These are phyloP conservation scores for Pardalotus punctatus DNA, from an alignment of 2,113 vertebrate species.

Conservation along the genomic window DNA sequence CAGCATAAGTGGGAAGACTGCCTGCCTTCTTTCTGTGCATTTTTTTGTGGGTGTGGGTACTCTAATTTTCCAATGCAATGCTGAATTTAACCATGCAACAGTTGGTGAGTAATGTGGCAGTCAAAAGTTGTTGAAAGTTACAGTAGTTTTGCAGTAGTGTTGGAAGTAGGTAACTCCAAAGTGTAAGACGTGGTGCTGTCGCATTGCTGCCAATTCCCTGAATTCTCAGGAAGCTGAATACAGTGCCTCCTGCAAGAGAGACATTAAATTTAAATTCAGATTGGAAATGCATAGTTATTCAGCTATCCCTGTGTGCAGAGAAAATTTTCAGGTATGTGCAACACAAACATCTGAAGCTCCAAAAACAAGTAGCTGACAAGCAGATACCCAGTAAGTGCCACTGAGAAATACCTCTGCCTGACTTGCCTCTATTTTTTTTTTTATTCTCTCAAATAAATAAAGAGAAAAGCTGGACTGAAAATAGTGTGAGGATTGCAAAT, in stretches of 20 bases:
- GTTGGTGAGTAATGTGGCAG: not conserved
- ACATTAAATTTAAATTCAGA: not conserved
- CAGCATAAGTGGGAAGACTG: not conserved
- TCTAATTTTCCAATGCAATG: not conserved
- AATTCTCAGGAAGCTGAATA: not conserved
- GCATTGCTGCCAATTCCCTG: not conserved
- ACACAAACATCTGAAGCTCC: not conserved
- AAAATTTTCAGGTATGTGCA: not conserved
- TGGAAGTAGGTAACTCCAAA: not conserved
- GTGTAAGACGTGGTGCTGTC: not conserved
- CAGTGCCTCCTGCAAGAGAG: not conserved
- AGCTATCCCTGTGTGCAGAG: not conserved
- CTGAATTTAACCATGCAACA: not conserved
- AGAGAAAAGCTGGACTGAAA: not conserved
- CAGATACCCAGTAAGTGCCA: not conserved
- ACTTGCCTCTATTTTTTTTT: not conserved
- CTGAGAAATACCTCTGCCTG: not conserved
- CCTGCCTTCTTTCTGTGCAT: not conserved
- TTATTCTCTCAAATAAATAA: not conserved
- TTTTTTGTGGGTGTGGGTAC: not conserved
- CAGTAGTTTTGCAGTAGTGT: not conserved
- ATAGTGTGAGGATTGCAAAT: not conserved
- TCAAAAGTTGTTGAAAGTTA: not conserved
- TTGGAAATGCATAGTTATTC: not conserved
- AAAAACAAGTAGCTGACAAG: not conserved